Evolutionary conservation across 1,140 invertebrate species (phyloP).

Genomic region (Coptotermes formosanus): DNA sequence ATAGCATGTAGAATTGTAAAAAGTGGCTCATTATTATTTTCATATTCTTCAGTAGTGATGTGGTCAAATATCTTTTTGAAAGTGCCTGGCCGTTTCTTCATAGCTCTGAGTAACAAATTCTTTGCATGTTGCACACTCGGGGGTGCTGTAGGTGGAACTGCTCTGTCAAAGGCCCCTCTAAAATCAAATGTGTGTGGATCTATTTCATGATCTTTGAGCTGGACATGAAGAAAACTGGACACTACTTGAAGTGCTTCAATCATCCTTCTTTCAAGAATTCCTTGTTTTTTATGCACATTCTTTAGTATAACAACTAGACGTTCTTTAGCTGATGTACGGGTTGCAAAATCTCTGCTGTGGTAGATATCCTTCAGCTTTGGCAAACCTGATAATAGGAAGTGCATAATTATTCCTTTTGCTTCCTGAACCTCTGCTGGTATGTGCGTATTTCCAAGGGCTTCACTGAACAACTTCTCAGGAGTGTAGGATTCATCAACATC

Average conservation of each 20-base stretch:
- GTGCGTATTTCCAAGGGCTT: neutral
- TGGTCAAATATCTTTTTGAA: neutral
- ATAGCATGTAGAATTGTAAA: neutral
- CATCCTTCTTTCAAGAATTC: neutral
- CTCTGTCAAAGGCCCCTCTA: neutral
- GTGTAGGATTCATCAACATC: slow-evolving; percentile 17
- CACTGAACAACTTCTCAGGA: neutral
- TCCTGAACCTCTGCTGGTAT: slow-evolving; percentile 10
- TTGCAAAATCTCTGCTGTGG: neutral
- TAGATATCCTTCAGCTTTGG: neutral
- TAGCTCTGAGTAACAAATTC: neutral
- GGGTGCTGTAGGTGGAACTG: neutral
- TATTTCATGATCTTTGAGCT: neutral
- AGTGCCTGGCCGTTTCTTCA: neutral
- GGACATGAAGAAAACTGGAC: neutral
- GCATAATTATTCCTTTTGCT: slow-evolving; percentile 11
- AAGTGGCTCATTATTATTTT: neutral
- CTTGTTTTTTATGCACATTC: neutral
- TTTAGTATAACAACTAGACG: neutral
- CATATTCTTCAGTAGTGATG: neutral
- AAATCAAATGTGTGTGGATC: slow-evolving; percentile 25
- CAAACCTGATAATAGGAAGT: neutral
- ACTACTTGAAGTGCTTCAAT: slow-evolving; percentile 2
- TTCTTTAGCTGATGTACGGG: neutral
- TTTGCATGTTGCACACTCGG: slow-evolving; percentile 9